Base-by-base conservation (phyloP, 1,140 invertebrate species). In the Drosophila sulfurigaster region DNA sequence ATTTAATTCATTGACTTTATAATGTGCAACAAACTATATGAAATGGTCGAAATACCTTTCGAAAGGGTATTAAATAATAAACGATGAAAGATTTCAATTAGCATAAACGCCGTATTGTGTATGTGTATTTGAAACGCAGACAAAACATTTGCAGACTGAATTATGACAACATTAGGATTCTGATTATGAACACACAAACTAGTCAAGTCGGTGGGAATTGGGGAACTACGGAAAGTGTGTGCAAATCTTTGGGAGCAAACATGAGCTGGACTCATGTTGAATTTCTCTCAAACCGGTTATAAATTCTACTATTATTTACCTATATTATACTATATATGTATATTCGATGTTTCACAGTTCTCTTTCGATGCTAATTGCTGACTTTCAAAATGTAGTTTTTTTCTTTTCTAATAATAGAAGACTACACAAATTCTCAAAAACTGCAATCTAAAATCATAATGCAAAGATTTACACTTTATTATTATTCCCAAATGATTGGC, bases 211-310 rank as follows among this genome's bases (percentile, higher is more conserved):
- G 13, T 57, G 8, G 32, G 13, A 41, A 10, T n/a, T 59, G 46
- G 51, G 8, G 13, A 11, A 13, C 25, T 35, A 11, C 16, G 54
- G 62, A 72, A 57, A 67, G 56, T 67, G 46, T 67, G 46, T 25
- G 70, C 63, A 35, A 67, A 52, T 54, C 48, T 70, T 32, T 13
- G 4, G 15, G 10, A 13, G 7, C 10, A 32, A 13, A 25, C 8
- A 28, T 28, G 11, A 63, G 41, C 28, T 58, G 38, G 49, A 71
- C 16, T 45, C 49, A 11, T 25, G 30, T n/a, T 64, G 16, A 35
- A 58, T 73, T 73, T 73, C 70, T 59, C 63, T 13, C 8, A 52
- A 73, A 73, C 70, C 63, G 54, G 70, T 73, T 73, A 10, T 8
- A n/a, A 25, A 6, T 32, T 58, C 5, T 11, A 35, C 5, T 32